Conservation (phyloP, 1,140 invertebrate genomes). For the Centruroides vittatus region DNA sequence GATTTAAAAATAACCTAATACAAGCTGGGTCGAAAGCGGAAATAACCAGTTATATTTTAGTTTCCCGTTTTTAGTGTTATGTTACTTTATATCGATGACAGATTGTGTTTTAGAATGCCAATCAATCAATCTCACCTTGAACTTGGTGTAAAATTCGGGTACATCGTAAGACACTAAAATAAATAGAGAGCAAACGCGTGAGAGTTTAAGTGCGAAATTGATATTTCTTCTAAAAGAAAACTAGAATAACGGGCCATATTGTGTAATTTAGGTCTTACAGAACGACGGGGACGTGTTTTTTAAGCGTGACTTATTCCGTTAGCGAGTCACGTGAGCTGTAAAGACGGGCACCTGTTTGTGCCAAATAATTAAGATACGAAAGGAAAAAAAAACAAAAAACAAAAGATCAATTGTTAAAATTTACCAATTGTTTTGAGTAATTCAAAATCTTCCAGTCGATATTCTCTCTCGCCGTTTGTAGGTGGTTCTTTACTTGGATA, state of each 20-base stretch:
- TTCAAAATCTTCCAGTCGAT: conserved; percentile 57
- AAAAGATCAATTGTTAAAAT: conserved; percentile 21
- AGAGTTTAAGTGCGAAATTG: too few relatives aligned
- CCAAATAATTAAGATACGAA: neutral
- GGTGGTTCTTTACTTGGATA: conserved; percentile 10
- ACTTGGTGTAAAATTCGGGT: neutral
- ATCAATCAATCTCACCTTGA: neutral
- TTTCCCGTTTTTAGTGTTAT: neutral
- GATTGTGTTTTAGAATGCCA: neutral
- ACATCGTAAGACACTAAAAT: neutral
- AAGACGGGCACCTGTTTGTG: conserved; percentile 2
- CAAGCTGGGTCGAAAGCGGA: too few relatives aligned
- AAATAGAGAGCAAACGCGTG: too few relatives aligned
- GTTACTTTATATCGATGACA: neutral
- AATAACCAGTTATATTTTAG: too few relatives aligned
- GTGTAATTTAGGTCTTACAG: too few relatives aligned
- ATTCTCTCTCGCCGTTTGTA: conserved; percentile 46
- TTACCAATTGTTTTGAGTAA: conserved; percentile 68
- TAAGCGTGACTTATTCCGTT: too few relatives aligned
- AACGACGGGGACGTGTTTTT: neutral
- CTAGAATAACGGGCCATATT: too few relatives aligned
- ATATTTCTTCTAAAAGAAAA: too few relatives aligned
- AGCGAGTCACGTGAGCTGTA: neutral
- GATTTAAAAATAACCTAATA: too few relatives aligned
- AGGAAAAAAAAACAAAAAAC: conserved; percentile 7